Percentiles rank a stretch among this genome's conserved stretches.
These are phyloP conservation scores for Nomada lathburiana DNA, from an alignment of 2,888 invertebrate genomes.

Conservation along the genomic window DNA sequence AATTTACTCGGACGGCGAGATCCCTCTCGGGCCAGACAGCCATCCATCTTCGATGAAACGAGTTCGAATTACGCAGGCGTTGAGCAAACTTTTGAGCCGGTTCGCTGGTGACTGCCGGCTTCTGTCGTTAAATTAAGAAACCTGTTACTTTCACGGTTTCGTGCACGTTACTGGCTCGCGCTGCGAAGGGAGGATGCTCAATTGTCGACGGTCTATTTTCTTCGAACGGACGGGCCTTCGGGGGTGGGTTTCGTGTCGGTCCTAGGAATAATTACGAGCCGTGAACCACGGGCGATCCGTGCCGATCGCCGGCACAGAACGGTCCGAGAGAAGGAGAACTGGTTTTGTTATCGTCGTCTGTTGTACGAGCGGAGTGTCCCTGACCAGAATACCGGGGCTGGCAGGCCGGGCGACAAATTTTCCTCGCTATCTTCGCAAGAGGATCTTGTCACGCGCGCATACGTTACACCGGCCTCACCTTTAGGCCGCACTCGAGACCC, in stretches of 20 bases:
- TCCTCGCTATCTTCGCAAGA: conserved; percentile 73
- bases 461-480: conserved; percentile 60
- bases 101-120: conserved; percentile 30
- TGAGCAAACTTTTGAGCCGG: conserved; percentile 38
- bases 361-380: conserved; percentile 68
- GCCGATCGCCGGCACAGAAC: conserved; percentile 42
- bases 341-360: conserved; percentile 73
- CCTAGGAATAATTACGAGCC: conserved; percentile 44
- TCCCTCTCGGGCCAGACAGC: conserved; percentile 23
- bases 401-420: conserved; percentile 74
- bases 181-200: not conserved
- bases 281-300: conserved; percentile 38
- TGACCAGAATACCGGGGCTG: conserved; percentile 73
- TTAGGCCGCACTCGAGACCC: conserved; percentile 65
- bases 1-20: conserved; percentile 17
- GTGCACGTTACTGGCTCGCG: not conserved
- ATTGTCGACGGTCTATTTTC: not conserved
- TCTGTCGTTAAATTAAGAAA: conserved; percentile 35
- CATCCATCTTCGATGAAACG: conserved; percentile 34
- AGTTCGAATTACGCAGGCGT: conserved; percentile 39
- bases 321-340: conserved; percentile 67
- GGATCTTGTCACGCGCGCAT: conserved; percentile 74
- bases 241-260: conserved; percentile 9
- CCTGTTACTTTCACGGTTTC: conserved; percentile 31
- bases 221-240: too few relatives aligned